Base-by-base conservation (phyloP, 64 coral and sea anemone genomes). In the Hydrozoanthus tunicans region DNA sequence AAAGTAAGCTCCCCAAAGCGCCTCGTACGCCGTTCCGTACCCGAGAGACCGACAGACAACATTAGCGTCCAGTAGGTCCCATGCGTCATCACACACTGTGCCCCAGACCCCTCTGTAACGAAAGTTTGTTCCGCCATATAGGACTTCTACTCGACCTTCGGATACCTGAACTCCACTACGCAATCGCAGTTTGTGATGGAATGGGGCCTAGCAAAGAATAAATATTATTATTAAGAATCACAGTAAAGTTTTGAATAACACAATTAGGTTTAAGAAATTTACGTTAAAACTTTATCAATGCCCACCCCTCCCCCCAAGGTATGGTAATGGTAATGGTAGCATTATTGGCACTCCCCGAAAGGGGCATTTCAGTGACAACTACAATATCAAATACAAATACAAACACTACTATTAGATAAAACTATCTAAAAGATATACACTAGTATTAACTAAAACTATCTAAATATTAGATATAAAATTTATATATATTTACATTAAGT, bases 121-220 rank as follows among this genome's bases (percentile, higher is more conserved):
- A 7, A 2, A 9, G 81, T 70, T 56, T 51, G 32, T 62, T 0
- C 75, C 89, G 9, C 58, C 73, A 15, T 89, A 77, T 26, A 86
- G 72, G 4, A 96, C 74, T 11, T 96, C 95, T n/a, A 96, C 89
- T 64, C 95, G 77, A 8, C 96, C 96, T 86, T 98, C 92, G 12
- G 86, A 92, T 4, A 89, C 83, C 17, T 90, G 61, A 25, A 69
- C 71, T 0, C 93, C 93, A 60, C 96, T 79, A 17, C 93, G 93
- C 23, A 98, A 77, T 54, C 96, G 89, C 4, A 93, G 57, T 73
- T 78, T 70, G 58, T 79, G 9, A 52, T 79, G 27, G 55, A 53
- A 78, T 10, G 58, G 62, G 10, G 60, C 75, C 67, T 60, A 71
- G 24, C 60, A 77, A 73, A 12, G 52, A 66, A 43, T 4, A 64